Conservation (phyloP, 1,140 invertebrate genomes). For the Adelges cooleyi region DNA sequence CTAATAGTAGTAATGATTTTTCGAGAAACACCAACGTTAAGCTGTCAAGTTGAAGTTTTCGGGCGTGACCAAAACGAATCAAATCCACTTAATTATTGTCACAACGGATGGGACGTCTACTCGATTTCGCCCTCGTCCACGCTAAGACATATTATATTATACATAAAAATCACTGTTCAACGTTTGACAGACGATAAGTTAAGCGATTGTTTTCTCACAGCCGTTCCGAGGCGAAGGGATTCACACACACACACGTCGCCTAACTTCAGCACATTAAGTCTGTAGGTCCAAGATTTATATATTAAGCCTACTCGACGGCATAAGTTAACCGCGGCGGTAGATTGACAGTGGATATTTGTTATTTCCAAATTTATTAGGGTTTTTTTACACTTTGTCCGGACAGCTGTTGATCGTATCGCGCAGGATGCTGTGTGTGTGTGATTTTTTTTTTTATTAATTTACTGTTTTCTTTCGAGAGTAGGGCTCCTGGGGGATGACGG, state of each 20-base stretch:
- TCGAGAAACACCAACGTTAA: no score
- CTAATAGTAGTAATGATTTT: no score
- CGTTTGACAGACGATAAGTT: slow-evolving; percentile 18
- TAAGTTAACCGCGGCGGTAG: no score
- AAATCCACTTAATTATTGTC: no score
- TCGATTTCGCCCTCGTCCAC: no score
- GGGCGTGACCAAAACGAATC: no score
- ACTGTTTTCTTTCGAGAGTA: background rate
- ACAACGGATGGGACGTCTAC: no score
- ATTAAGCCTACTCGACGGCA: background rate
- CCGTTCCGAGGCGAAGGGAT: background rate
- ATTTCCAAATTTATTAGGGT: background rate
- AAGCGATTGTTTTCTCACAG: slow-evolving; percentile 10
- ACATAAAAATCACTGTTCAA: background rate
- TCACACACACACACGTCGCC: background rate
- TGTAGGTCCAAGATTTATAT: slow-evolving; percentile 12
- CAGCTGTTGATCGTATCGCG: background rate
- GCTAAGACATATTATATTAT: no score
- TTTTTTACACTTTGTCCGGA: background rate
- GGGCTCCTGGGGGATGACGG: no score
- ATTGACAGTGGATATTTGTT: slow-evolving; percentile 3
- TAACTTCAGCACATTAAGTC: background rate
- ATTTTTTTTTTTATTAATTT: background rate
- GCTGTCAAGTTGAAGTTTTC: no score
- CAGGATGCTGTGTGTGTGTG: no score